Evolutionary conservation across 1,140 invertebrate species (phyloP).

Genomic region (Euwallacea fornicatus): DNA sequence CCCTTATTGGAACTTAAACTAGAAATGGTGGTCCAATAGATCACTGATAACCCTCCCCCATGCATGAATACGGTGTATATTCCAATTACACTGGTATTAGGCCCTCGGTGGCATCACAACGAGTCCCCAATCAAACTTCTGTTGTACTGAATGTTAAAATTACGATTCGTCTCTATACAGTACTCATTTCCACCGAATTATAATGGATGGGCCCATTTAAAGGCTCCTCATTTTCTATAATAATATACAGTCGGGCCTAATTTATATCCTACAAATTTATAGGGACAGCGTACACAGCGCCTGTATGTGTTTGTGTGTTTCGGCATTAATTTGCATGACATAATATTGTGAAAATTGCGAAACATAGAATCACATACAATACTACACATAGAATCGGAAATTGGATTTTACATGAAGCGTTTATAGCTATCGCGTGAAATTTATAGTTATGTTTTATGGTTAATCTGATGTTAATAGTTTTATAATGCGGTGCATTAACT

Average conservation of each 20-base stretch:
- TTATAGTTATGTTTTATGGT: neutral
- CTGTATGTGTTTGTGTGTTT: slow-evolving; percentile 12
- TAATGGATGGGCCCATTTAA: slow-evolving; percentile 15
- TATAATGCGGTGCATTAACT: neutral
- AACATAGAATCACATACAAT: slow-evolving; percentile 25
- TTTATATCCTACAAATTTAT: slow-evolving; percentile 23
- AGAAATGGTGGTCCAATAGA: too few species aligned
- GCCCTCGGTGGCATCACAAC: neutral
- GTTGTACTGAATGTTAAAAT: neutral
- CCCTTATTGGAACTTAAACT: too few species aligned
- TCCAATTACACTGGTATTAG: neutral
- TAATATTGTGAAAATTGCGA: slow-evolving; percentile 27
- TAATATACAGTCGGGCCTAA: slow-evolving; percentile 14
- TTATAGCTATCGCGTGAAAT: slow-evolving; percentile 2
- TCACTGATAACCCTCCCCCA: too few species aligned
- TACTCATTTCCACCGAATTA: slow-evolving; percentile 14
- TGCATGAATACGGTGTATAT: too few species aligned
- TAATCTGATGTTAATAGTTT: neutral
- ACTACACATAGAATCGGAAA: slow-evolving; percentile 8
- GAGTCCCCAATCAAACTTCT: neutral
- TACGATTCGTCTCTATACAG: neutral
- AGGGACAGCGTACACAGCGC: slow-evolving; percentile 20
- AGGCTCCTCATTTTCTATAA: slow-evolving; percentile 12
- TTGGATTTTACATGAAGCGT: slow-evolving; percentile 18
- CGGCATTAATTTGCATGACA: slow-evolving; percentile 28